These are phyloP conservation scores for Lepidocyrtoides sp. DNA, from an alignment of 2,888 invertebrate genomes.

Conservation along the genomic window DNA sequence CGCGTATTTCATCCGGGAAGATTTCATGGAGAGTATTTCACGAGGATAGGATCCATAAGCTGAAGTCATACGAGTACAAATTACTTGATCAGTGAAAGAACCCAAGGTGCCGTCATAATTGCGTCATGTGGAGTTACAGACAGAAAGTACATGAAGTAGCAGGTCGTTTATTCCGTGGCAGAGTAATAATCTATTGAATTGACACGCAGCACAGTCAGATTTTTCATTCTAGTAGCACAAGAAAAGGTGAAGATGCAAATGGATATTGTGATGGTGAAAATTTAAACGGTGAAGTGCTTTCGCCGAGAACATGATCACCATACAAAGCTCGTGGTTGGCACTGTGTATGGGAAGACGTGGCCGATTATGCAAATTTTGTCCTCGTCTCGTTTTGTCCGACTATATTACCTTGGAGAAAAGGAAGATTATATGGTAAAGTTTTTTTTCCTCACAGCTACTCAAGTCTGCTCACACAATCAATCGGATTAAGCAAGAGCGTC, in stretches of 20 bases:
- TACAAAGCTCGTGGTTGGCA: neutral
- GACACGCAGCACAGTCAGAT: too few relatives aligned
- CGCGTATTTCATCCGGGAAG: neutral
- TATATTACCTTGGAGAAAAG: too few relatives aligned
- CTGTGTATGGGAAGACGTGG: neutral
- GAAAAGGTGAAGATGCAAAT: neutral
- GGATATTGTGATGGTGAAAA: neutral
- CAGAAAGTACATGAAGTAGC: too few relatives aligned
- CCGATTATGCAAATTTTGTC: conserved; percentile 18
- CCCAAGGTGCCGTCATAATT: neutral
- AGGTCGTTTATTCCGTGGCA: too few relatives aligned
- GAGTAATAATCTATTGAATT: too few relatives aligned
- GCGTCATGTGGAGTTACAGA: neutral
- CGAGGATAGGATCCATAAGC: neutral
- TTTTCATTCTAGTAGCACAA: neutral
- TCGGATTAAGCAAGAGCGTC: too few relatives aligned
- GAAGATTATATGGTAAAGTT: too few relatives aligned
- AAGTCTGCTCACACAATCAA: too few relatives aligned
- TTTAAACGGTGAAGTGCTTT: neutral
- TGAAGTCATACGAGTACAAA: neutral
- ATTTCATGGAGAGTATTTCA: neutral
- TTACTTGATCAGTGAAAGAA: neutral
- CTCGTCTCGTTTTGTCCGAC: neutral
- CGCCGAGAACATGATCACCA: neutral
- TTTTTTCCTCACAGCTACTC: too few relatives aligned